A percentile compares a stretch with the other conserved stretches of the same genome.
These are phyloP conservation scores for Oligia latruncula DNA, from an alignment of 2,888 invertebrate genomes.

Conservation along the genomic window DNA sequence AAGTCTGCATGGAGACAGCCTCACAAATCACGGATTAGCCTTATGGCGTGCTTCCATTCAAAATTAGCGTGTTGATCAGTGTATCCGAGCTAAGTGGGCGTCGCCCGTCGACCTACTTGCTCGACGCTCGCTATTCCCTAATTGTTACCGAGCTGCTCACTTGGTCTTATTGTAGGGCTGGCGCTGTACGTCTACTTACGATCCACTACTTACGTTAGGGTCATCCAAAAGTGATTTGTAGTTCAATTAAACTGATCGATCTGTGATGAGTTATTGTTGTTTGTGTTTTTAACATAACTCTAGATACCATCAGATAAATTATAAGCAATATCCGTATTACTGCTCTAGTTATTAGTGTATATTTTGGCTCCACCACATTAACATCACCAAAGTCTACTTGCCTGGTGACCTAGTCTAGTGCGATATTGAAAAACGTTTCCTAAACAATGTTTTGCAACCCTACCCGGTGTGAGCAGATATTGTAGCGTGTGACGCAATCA, in stretches of 20 bases:
- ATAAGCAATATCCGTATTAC: not conserved
- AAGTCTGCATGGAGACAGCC: not conserved
- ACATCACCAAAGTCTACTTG: not conserved
- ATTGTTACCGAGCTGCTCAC: slow-evolving; percentile 36
- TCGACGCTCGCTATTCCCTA: slow-evolving; percentile 48
- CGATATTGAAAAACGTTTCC: not conserved
- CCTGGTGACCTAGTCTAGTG: not conserved
- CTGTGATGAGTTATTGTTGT: not conserved
- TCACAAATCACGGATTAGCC: no score
- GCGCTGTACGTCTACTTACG: not conserved
- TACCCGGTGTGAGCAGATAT: slow-evolving; percentile 61
- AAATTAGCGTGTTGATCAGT: not conserved
- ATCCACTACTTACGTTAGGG: not conserved
- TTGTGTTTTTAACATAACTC: not conserved
- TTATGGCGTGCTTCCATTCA: not conserved
- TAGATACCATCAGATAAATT: not conserved
- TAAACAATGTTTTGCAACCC: slow-evolving; percentile 21
- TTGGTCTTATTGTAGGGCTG: slow-evolving; percentile 21
- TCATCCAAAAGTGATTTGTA: not conserved
- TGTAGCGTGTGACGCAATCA: slow-evolving; percentile 75
- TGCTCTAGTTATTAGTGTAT: not conserved
- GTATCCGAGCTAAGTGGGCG: no score
- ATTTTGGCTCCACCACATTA: not conserved
- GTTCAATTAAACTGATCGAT: not conserved
- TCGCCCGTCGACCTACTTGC: slow-evolving; percentile 9